Evolutionary conservation across 2,888 invertebrate species (phyloP).

Genomic region (Drosophila infuscata): DNA sequence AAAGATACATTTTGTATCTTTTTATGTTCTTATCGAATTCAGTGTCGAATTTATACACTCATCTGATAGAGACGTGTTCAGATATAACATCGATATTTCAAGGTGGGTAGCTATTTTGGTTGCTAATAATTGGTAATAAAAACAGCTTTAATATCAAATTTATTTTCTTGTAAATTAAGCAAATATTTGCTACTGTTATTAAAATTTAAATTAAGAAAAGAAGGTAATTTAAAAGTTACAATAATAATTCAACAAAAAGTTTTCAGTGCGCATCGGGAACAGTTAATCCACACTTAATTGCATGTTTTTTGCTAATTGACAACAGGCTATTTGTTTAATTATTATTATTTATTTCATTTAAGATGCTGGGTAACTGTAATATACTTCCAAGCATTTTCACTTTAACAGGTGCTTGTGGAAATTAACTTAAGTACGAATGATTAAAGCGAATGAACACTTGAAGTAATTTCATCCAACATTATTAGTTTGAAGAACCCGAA

Average conservation of each 20-base stretch:
- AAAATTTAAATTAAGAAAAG: too few species aligned
- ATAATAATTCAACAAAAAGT: background rate
- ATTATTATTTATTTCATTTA: background rate
- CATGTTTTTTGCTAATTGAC: background rate
- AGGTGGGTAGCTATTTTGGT: background rate
- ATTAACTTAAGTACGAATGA: background rate
- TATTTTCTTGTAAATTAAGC: background rate
- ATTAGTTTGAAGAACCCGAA: constrained; percentile 1
- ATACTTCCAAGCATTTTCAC: background rate
- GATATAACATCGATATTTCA: background rate
- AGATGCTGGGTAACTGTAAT: background rate
- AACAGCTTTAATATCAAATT: background rate
- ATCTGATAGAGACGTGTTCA: background rate
- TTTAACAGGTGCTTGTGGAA: background rate
- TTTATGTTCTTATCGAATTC: background rate
- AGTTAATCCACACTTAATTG: background rate
- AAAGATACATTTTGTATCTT: background rate
- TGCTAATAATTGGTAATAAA: background rate
- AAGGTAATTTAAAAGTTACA: too few species aligned
- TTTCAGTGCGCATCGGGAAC: background rate
- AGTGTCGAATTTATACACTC: background rate
- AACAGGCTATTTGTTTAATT: background rate
- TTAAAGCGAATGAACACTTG: background rate
- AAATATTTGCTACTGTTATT: background rate
- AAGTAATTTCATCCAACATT: background rate